These are phyloP conservation scores for Luperina nickerlii DNA, from an alignment of 2,888 invertebrate genomes.

Conservation along the genomic window DNA sequence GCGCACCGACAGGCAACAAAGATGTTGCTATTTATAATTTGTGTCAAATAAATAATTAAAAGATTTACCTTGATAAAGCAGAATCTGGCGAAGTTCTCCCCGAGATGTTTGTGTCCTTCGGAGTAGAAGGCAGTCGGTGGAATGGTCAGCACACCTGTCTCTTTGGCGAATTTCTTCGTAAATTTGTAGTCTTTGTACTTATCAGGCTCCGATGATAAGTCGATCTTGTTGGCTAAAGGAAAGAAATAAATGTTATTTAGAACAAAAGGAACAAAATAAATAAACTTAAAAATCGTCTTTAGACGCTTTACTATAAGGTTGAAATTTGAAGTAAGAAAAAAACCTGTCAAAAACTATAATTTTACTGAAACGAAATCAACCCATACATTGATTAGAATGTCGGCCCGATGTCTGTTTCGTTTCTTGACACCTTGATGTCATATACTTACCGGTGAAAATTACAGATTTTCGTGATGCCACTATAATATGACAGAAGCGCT, in stretches of 20 bases:
- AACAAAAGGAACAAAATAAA: background rate
- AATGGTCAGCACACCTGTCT: slow-evolving; percentile 97
- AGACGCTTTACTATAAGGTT: background rate
- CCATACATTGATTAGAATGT: background rate
- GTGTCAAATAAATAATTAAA: background rate
- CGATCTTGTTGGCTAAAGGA: slow-evolving; percentile 91
- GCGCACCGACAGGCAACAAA: background rate
- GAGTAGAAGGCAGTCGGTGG: slow-evolving; percentile 98
- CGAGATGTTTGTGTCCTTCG: slow-evolving; percentile 93
- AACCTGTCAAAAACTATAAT: background rate
- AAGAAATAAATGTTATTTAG: background rate
- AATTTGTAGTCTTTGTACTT: slow-evolving; percentile 96
- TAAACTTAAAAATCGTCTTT: background rate
- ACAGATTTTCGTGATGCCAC: no score
- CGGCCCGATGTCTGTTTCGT: background rate
- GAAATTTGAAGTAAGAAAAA: background rate
- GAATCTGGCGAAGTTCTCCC: slow-evolving; percentile 96
- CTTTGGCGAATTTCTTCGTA: slow-evolving; percentile 98
- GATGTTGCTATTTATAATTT: background rate
- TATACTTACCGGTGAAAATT: no score
- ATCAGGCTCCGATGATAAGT: slow-evolving; percentile 93
- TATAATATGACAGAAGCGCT: no score
- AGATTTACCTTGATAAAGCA: slow-evolving; percentile 96
- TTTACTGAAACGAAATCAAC: background rate
- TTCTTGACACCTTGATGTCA: background rate